Percentiles rank a stretch among this genome's conserved stretches.
phyloP scores from a whole-genome alignment of 2,797 vertebrate species.

The Paguma larvata region DNA sequence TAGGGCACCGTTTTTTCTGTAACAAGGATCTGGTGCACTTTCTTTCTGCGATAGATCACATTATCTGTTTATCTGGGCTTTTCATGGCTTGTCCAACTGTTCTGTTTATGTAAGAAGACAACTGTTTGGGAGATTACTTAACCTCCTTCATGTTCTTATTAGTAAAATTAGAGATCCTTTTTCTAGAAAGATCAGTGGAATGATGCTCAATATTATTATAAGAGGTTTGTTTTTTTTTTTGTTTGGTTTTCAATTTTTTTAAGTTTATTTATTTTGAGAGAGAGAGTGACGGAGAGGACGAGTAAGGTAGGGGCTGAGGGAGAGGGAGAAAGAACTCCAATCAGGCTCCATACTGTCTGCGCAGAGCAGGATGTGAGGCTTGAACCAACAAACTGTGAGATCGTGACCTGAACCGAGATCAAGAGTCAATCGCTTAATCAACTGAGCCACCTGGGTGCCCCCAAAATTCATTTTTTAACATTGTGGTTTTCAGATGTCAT shows the following conservation, averaged over 20 bases:
- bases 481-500: constrained; percentile 92
- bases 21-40: constrained; percentile 91
- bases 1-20: constrained; percentile 90
- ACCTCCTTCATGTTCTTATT: constrained; percentile 93
- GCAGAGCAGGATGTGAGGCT: no score
- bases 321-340: no score
- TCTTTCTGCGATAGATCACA: constrained; percentile 93
- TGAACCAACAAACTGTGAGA: no score
- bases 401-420: no score
- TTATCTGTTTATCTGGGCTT: constrained; percentile 89
- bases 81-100: constrained; percentile 90
- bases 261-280: no score
- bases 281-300: no score
- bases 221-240: constrained; percentile 85
- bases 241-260: no score
- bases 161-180: constrained; percentile 88
- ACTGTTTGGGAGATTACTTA: constrained; percentile 91
- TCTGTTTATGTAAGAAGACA: constrained; percentile 91
- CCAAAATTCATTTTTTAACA: constrained; percentile 83
- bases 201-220: constrained; percentile 85
- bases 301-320: no score
- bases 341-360: no score
- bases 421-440: no score
- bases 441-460: no score
- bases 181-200: constrained; percentile 88